A percentile compares a stretch with the other conserved stretches of the same genome.
Conservation (phyloP, 2,113 vertebrate genomes). For the Chelonoidis abingdonii region DNA sequence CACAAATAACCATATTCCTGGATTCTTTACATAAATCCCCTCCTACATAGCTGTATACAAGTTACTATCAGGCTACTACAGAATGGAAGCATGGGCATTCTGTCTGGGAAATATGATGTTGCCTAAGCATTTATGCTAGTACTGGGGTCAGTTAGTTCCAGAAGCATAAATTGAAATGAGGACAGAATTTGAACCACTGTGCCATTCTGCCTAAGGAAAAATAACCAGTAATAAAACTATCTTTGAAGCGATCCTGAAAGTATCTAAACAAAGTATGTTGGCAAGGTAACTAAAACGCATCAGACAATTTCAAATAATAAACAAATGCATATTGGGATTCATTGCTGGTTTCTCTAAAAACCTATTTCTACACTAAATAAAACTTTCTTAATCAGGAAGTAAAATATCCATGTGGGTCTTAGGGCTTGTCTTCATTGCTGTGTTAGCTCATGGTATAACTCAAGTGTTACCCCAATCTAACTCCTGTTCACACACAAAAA, state of each 20-base stretch:
- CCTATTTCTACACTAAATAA: not conserved
- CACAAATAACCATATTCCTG: not conserved
- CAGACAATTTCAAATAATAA: not conserved
- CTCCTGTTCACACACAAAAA: not conserved
- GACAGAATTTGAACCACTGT: not conserved
- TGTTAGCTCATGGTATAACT: not conserved
- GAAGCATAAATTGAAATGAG: constrained; percentile 43
- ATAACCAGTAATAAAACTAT: constrained; percentile 23
- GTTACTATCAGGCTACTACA: constrained; percentile 32
- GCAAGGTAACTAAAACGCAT: not conserved
- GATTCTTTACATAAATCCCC: constrained; percentile 30
- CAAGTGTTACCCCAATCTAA: not conserved
- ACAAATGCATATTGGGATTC: not conserved
- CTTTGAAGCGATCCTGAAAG: not conserved
- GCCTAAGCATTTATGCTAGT: constrained; percentile 39
- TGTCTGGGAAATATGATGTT: constrained; percentile 4
- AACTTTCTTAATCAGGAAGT: not conserved
- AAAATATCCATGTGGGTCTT: constrained; percentile 13
- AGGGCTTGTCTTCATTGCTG: not conserved
- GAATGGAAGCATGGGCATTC: constrained; percentile 25
- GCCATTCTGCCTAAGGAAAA: constrained; percentile 34
- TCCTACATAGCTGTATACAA: constrained; percentile 12
- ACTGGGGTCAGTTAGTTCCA: constrained; percentile 30
- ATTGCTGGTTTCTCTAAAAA: constrained; percentile 3
- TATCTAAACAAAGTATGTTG: constrained; percentile 10